Evolutionary conservation across 2,797 vertebrate species (phyloP).

Genomic region (Sebastolobus altivelis): DNA sequence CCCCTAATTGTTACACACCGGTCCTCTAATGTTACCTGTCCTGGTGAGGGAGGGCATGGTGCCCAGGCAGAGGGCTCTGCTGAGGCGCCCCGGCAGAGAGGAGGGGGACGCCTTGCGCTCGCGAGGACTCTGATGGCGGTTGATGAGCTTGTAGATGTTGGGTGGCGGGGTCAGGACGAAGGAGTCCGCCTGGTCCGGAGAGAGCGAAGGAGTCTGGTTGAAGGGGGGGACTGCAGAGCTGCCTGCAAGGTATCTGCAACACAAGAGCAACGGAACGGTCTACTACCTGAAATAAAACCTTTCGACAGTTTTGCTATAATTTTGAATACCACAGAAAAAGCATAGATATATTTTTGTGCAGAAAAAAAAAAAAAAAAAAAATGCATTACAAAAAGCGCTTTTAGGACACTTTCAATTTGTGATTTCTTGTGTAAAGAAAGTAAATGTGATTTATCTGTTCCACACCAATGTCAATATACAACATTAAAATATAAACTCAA

Average conservation of each 20-base stretch:
- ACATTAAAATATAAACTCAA: neutral
- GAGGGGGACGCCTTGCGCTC: constrained; percentile 88
- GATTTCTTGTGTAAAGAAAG: neutral
- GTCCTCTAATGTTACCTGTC: constrained; percentile 84
- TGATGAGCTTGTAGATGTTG: constrained; percentile 88
- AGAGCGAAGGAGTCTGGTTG: constrained; percentile 68
- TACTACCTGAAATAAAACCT: constrained; percentile 41
- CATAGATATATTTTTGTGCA: neutral
- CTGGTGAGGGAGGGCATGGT: constrained; percentile 92
- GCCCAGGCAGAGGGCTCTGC: constrained; percentile 92
- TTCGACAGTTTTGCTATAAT: neutral
- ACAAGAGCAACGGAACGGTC: constrained; percentile 76
- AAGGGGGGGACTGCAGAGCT: constrained; percentile 78
- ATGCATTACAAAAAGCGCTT: neutral
- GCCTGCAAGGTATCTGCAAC: constrained; percentile 90
- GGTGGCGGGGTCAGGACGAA: constrained; percentile 91
- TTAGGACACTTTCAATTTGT: neutral
- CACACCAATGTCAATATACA: neutral
- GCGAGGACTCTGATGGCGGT: constrained; percentile 84
- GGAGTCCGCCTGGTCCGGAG: constrained; percentile 64
- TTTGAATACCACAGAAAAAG: neutral
- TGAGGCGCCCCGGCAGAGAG: constrained; percentile 93
- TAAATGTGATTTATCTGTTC: neutral
- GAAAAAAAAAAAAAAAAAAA: neutral
- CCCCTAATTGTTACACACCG: no score